Base-by-base conservation (phyloP, 1,140 invertebrate genomes). In the Pantala flavescens region DNA sequence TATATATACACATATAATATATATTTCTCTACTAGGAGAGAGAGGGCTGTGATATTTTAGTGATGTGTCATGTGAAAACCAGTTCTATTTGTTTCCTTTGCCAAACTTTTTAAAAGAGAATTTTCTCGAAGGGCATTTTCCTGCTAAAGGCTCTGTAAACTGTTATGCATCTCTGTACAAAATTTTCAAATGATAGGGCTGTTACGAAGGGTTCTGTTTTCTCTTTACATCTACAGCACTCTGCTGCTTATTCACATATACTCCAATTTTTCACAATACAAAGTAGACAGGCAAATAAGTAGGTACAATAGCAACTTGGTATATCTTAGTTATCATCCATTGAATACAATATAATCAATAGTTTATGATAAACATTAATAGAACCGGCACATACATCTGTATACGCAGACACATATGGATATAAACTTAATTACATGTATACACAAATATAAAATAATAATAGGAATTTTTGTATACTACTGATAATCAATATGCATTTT, bases 1-100 rank as follows among this genome's bases (percentile, higher is more conserved):
- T 63, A 63, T 63, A 63, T 63, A 63, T 63, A 63, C n/a, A 63
- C 49, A 63, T 63, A 63, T 63, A 21, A 63, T 63, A 63, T 63
- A 63, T 63, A 63, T 63, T 63, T 63, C 49, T 63, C 49, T 63
- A 63, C 49, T 63, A 63, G 49, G 49, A 63, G 49, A 63, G 49
- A 63, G 49, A 63, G 49, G 49, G 49, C 49, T 63, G 49, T 63
- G 49, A 63, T 63, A 63, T 63, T 63, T 63, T 63, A 63, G 49
- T 63, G 49, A 63, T 19, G 49, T 63, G 49, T 63, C 49, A 63
- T 63, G 49, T 63, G 49, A 63, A 63, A 63, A 63, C 49, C 49
- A 63, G 49, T 63, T 63, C n/a, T 63, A 63, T 63, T 21, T 12
- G 14, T 63, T 63, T 63, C 49, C 49, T 63, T 63, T 14, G 49